phyloP scores from a whole-genome alignment of 2,797 vertebrate genomes.

The Channallabes apus region DNA sequence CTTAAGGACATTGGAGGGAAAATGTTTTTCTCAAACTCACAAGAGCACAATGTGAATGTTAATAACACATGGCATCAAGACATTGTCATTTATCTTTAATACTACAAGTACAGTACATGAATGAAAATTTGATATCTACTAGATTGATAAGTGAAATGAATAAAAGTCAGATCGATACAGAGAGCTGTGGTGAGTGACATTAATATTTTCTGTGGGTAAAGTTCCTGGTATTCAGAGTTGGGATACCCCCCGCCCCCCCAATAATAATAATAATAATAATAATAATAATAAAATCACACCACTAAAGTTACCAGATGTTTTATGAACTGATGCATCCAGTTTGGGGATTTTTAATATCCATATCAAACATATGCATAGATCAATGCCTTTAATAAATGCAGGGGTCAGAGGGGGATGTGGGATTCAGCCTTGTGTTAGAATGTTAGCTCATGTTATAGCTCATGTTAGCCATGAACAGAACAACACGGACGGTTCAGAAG shows the following conservation, averaged over 20 bases:
- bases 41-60: neutral
- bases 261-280: too few relatives aligned
- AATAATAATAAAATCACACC: neutral
- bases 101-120: too few relatives aligned
- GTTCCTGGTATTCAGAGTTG: neutral
- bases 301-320: neutral
- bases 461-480: too few relatives aligned
- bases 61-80: neutral
- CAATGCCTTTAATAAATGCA: neutral
- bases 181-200: neutral
- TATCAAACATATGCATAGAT: neutral
- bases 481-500: too few relatives aligned
- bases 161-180: neutral
- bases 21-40: conserved; percentile 24
- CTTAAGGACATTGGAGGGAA: conserved; percentile 37
- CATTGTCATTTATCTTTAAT: neutral
- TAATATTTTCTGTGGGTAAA: neutral
- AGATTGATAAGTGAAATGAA: neutral
- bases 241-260: too few relatives aligned
- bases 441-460: too few relatives aligned
- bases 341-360: neutral
- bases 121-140: neutral
- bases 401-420: too few relatives aligned
- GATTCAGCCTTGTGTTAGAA: too few relatives aligned
- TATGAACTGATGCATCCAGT: neutral